A percentile compares a stretch with the other conserved stretches of the same genome.
These are phyloP conservation scores for Antechinus stuartii DNA, from an alignment of 2,113 vertebrate genomes.

Conservation along the genomic window DNA sequence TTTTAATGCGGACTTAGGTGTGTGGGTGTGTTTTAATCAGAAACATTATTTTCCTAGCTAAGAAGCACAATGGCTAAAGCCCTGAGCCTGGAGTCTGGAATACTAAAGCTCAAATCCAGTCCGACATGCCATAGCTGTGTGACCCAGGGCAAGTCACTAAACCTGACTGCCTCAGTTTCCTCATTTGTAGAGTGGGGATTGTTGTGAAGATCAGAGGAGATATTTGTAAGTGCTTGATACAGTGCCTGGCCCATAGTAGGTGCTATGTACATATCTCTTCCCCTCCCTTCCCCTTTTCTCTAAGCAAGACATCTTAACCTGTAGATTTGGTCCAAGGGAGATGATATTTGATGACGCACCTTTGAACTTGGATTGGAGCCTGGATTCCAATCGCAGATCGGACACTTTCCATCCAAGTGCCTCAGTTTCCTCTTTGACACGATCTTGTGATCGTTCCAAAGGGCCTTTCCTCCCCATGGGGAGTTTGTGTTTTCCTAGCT, in stretches of 20 bases:
- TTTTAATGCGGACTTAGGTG: not conserved
- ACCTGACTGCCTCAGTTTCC: not conserved
- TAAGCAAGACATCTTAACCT: too few relatives aligned
- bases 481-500: too few relatives aligned
- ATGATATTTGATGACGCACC: too few relatives aligned
- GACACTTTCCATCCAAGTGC: too few relatives aligned
- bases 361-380: too few relatives aligned
- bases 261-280: not conserved
- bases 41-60: not conserved
- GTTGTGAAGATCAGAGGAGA: not conserved
- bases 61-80: not conserved
- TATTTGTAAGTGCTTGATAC: not conserved
- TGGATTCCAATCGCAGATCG: too few relatives aligned
- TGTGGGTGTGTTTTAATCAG: not conserved
- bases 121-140: not conserved
- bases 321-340: too few relatives aligned
- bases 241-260: not conserved
- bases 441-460: too few relatives aligned
- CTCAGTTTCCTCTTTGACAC: too few relatives aligned
- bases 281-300: too few relatives aligned
- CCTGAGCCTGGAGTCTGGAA: not conserved
- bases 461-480: too few relatives aligned
- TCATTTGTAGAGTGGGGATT: not conserved
- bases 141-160: not conserved
- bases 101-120: not conserved